Evolutionary conservation across 1,140 invertebrate genomes (phyloP).

Genomic region (Periplaneta americana): DNA sequence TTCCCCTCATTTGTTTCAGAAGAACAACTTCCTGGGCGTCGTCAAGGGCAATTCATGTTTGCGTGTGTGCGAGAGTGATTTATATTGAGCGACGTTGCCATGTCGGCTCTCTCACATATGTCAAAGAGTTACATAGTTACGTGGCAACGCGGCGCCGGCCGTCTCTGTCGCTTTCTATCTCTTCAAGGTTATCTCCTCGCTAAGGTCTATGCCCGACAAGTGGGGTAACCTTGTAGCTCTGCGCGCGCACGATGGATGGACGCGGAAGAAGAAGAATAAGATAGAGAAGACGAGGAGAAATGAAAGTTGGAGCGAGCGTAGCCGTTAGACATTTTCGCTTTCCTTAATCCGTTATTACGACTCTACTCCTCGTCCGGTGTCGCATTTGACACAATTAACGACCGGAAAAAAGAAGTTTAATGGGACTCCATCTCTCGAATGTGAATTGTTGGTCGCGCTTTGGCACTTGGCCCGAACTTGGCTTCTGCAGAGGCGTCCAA

Average conservation of each 20-base stretch:
- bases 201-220: slow-evolving; percentile 17
- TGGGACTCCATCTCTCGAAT: no score
- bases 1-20: neutral
- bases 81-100: neutral
- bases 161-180: slow-evolving; percentile 2
- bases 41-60: slow-evolving; percentile 1
- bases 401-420: neutral
- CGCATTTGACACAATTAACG: neutral
- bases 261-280: neutral
- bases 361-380: neutral
- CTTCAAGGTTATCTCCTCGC: slow-evolving; percentile 12
- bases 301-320: neutral
- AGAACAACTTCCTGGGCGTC: neutral
- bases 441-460: no score
- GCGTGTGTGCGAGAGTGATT: neutral
- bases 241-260: neutral
- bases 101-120: neutral
- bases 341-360: neutral
- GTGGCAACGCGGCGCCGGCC: neutral
- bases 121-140: neutral
- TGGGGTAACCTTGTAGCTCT: slow-evolving; percentile 10
- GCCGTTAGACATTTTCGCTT: neutral
- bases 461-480: no score
- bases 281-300: neutral
- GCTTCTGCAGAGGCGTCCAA: no score